phyloP scores from a whole-genome alignment of 2,888 invertebrate genomes.

The Sarcophaga carnaria region DNA sequence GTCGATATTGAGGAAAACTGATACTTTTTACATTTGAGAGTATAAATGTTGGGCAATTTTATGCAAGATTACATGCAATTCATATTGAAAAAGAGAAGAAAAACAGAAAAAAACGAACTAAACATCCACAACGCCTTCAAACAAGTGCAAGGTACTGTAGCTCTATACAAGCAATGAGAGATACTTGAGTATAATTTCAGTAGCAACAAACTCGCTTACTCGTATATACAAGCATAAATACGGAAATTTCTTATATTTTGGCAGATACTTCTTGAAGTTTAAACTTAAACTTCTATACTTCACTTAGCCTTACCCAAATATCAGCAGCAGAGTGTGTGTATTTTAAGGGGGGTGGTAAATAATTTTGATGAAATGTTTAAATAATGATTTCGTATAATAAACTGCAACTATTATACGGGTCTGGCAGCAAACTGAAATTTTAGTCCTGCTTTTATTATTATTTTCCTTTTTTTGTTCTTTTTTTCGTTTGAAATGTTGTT shows the following conservation, averaged over 20 bases:
- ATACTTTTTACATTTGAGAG: slow-evolving; percentile 44
- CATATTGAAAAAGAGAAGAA: not conserved
- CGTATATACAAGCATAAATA: too few species aligned
- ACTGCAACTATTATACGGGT: slow-evolving; percentile 54
- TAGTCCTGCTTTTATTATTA: slow-evolving; percentile 28
- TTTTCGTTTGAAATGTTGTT: slow-evolving; percentile 24
- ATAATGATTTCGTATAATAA: slow-evolving; percentile 61
- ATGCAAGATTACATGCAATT: slow-evolving; percentile 65
- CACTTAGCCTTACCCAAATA: too few species aligned
- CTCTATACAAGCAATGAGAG: too few species aligned
- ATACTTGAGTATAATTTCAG: too few species aligned
- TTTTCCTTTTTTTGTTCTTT: not conserved
- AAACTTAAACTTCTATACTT: too few species aligned
- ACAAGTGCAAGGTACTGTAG: too few species aligned
- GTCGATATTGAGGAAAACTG: slow-evolving; percentile 44
- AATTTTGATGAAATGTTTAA: slow-evolving; percentile 55
- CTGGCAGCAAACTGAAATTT: slow-evolving; percentile 39
- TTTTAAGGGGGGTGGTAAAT: not conserved
- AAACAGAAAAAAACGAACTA: not conserved
- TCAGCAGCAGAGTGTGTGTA: too few species aligned
- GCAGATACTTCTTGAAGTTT: too few species aligned
- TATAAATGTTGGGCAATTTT: slow-evolving; percentile 63
- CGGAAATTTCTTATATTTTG: too few species aligned
- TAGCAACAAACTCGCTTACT: too few species aligned
- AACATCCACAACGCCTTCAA: not conserved